These are phyloP conservation scores for Idaea aversata DNA, from an alignment of 2,888 invertebrate genomes.

Conservation along the genomic window DNA sequence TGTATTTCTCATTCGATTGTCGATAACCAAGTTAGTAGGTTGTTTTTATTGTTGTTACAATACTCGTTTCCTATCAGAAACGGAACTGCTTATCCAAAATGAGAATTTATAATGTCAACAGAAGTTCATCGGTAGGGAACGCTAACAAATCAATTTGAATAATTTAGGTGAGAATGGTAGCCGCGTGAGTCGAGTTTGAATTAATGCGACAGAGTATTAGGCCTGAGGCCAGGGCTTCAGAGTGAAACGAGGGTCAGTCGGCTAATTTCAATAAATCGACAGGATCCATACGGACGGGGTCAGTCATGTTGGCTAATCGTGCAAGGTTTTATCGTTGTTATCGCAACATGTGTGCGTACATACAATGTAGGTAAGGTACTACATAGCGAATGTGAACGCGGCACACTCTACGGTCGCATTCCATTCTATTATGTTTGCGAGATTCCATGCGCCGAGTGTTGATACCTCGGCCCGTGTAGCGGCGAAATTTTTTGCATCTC, in stretches of 20 bases:
- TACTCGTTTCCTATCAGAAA: not conserved
- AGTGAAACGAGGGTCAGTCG: slow-evolving; percentile 24
- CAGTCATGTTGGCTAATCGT: slow-evolving; percentile 70
- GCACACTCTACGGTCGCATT: slow-evolving; percentile 50
- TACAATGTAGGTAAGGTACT: slow-evolving; percentile 14
- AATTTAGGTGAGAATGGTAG: slow-evolving; percentile 2
- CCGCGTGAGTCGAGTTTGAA: not conserved
- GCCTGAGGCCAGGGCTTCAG: slow-evolving; percentile 19
- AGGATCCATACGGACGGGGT: slow-evolving; percentile 50
- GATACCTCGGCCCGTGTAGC: slow-evolving; percentile 54
- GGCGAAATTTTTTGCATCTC: slow-evolving; percentile 73
- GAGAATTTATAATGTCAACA: slow-evolving; percentile 1
- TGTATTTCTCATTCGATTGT: not conserved
- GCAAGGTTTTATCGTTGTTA: slow-evolving; percentile 70
- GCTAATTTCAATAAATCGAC: slow-evolving; percentile 36
- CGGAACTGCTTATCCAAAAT: not conserved
- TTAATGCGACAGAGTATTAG: not conserved
- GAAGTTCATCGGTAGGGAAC: not conserved
- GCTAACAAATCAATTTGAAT: slow-evolving; percentile 4
- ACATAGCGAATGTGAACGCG: slow-evolving; percentile 35
- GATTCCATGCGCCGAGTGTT: slow-evolving; percentile 52
- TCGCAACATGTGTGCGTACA: slow-evolving; percentile 46
- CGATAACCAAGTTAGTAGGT: not conserved
- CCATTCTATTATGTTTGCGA: slow-evolving; percentile 70
- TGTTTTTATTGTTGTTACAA: not conserved